Conservation (phyloP, 2,797 vertebrate species). For the Phrynocephalus vlangalii region DNA sequence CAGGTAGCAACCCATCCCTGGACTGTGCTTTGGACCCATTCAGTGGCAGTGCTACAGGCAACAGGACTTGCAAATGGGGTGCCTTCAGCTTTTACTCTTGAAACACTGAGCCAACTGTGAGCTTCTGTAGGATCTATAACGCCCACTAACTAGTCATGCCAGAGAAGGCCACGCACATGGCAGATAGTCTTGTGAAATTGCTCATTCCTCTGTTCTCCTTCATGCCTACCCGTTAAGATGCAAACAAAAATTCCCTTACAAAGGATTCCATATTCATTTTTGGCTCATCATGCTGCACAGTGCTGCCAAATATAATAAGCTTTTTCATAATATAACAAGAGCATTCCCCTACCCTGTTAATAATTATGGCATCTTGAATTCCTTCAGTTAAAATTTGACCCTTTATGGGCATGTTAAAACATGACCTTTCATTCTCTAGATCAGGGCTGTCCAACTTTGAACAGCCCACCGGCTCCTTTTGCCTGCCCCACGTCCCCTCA, state of each 20-base stretch:
- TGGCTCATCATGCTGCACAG: background rate
- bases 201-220: background rate
- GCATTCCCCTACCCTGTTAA: background rate
- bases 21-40: background rate
- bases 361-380: background rate
- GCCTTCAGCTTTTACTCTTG: background rate
- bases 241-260: background rate
- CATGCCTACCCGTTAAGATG: background rate
- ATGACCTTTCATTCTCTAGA: background rate
- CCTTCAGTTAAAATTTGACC: background rate
- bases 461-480: too few relatives aligned
- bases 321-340: accelerated
- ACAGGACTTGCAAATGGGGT: background rate
- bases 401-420: background rate
- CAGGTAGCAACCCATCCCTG: background rate
- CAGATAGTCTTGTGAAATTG: background rate
- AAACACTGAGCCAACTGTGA: background rate
- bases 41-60: background rate
- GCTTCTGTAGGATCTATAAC: background rate
- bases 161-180: background rate
- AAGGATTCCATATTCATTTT: background rate
- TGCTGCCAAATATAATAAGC: conserved; percentile 18
- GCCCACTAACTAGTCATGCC: background rate
- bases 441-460: background rate
- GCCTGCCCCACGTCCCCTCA: too few relatives aligned